These are phyloP conservation scores for Tetragonisca angustula DNA, from an alignment of 2,888 invertebrate genomes.

Conservation along the genomic window DNA sequence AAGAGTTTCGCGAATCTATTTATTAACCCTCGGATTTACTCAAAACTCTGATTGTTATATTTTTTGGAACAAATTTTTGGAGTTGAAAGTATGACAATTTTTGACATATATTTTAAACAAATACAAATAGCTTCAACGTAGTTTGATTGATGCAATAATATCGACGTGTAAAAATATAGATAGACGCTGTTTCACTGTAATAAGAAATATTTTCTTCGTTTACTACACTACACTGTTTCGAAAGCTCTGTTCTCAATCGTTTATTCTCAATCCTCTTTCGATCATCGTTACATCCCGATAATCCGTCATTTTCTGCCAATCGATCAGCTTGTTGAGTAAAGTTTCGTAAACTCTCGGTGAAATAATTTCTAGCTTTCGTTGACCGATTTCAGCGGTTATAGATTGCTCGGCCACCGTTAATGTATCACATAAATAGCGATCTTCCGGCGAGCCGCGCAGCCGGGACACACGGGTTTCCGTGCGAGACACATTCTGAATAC, in stretches of 20 bases:
- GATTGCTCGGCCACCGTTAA: constrained; percentile 33
- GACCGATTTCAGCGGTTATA: constrained; percentile 22
- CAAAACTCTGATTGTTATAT: too few species aligned
- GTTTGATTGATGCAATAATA: too few species aligned
- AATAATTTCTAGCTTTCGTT: constrained; percentile 44
- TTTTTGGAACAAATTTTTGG: too few species aligned
- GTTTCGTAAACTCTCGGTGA: background rate
- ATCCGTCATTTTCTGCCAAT: constrained; percentile 2
- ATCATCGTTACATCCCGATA: background rate
- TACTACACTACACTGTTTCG: background rate
- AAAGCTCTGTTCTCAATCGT: background rate
- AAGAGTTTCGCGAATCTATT: too few species aligned
- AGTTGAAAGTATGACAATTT: too few species aligned
- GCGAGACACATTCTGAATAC: constrained; percentile 56
- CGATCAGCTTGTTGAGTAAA: background rate
- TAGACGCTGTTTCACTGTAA: too few species aligned
- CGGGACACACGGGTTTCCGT: constrained; percentile 38
- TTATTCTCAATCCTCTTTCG: background rate
- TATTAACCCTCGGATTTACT: too few species aligned
- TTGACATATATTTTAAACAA: too few species aligned
- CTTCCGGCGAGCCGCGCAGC: constrained; percentile 39
- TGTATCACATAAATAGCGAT: constrained; percentile 49
- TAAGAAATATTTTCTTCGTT: background rate
- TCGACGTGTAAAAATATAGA: too few species aligned
- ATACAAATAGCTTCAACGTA: too few species aligned